Base-by-base conservation (phyloP, 1,140 invertebrate species). In the Neoseiulus cucumeris region DNA sequence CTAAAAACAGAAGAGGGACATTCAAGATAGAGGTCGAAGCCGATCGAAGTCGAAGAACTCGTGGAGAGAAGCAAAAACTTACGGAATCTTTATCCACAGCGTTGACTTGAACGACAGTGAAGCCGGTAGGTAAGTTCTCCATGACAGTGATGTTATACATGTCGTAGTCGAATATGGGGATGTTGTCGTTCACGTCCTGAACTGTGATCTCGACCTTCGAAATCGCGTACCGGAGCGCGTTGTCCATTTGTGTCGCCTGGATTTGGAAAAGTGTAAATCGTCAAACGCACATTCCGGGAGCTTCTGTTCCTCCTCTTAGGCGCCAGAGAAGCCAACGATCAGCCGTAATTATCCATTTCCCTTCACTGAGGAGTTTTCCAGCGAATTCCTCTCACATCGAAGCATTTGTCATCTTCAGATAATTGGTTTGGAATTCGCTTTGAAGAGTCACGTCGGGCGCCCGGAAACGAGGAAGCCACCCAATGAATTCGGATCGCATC, bases 131-230 rank as follows among this genome's bases (percentile, higher is more conserved):
- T 39, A 91, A 76, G 74, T 91, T 91, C 73, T 91, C 88, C 47
- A 91, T 87, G 64, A 91, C 90, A 68, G 87, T 90, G 42, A 91
- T 89, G 69, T 90, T 90, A 72, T 91, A 91, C 68, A 87, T 82
- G 69, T 89, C 87, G 0, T 87, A 85, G 74, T 89, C 87, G 67
- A 91, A 91, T 68, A 87, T 82, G 0, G 87, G 87, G 18, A 68
- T 44, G 65, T 73, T 71, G 47, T 68, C 66, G 71, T 90, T 90
- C 0, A 91, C 72, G 72, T 91, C 87, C 9, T 86, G 71, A 0
- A 91, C 76, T 73, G 87, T 83, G 0, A 91, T 76, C 73, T 89
- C 86, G 0, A 89, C 81, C 67, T 84, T 76, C 0, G 87, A 84
- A 0, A 82, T 74, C 22, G 72, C 68, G 33, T 72, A 66, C 64